Evolutionary conservation across 2,113 vertebrate species (phyloP), one percentile per base, ranked within the genome.

Genomic region (Gavialis gangeticus): DNA sequence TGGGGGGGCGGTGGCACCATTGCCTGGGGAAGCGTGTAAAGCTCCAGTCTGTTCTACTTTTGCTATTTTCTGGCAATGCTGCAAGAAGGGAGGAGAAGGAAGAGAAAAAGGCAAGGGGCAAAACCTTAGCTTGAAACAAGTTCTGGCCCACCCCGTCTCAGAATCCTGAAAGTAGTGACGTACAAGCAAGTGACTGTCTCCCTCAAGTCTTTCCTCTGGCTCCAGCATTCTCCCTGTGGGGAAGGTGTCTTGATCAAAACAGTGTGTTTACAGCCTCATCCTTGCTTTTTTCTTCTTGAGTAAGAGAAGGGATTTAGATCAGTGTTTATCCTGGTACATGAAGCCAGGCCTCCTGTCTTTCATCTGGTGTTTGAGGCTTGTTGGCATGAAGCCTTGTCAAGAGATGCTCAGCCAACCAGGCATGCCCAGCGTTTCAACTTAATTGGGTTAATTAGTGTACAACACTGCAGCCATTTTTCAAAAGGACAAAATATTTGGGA

Each of bases 61-160:
- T 30, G 56, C 28, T 21, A 30, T 12, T 4, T 69, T 69, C n/a
- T 56, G 28, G 5, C 12, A 21, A 17, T n/a, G 14, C 37, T 62
- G 27, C 4, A 80, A 2, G 2, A 25, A 54, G 30, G 11, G 22
- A 60, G 12, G 10, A 66, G 54, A 30, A 10, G 66, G 57, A 77
- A 37, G 37, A 18, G 25, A 59, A 86, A 25, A 18, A 27, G 89
- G 30, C 14, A 5, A 7, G 22, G 56, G 76, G 56, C 46, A 34
- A 63, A 12, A 71, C 12, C 67, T 1, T n/a, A 55, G 54, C 14
- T 0, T 0, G 57, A 12, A 14, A 2, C 27, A 1, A 12, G 4
- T 10, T n/a, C 5, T 60, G 14, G 9, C 46, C 59, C 75, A 9
- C 28, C 27, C 2, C 1, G 14, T 5, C 22, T 64, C 22, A 57